A percentile compares a stretch with the other conserved stretches of the same genome.
Conservation (phyloP, 2,888 invertebrate genomes). For the Drepana falcataria region DNA sequence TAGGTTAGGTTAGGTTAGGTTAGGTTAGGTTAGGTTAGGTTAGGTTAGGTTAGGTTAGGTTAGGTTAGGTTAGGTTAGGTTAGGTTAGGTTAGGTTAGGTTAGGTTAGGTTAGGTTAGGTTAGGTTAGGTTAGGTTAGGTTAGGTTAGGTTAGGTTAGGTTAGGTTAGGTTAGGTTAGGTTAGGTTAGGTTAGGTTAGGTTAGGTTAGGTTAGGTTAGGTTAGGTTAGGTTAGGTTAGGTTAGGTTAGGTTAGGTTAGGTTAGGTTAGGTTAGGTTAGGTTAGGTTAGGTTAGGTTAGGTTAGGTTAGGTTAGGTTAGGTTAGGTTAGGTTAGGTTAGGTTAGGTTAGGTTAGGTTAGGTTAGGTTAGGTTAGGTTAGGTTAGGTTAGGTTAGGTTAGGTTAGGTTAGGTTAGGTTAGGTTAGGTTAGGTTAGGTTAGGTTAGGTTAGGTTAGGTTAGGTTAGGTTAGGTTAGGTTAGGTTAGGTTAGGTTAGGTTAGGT, state of each 20-base stretch:
- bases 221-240: slow-evolving; percentile 15
- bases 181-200: slow-evolving; percentile 8
- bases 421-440: not conserved
- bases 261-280: slow-evolving; percentile 6
- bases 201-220: slow-evolving; percentile 12
- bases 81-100: slow-evolving; percentile 7
- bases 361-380: not conserved
- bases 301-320: slow-evolving; percentile 17
- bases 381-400: slow-evolving; percentile 10
- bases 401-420: slow-evolving; percentile 8
- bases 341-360: slow-evolving; percentile 9
- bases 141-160: slow-evolving; percentile 16
- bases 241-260: slow-evolving; percentile 11
- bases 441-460: slow-evolving; percentile 13
- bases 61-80: slow-evolving; percentile 10
- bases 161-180: slow-evolving; percentile 17
- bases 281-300: slow-evolving; percentile 10
- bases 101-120: slow-evolving; percentile 1
- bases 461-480: slow-evolving; percentile 9
- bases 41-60: slow-evolving; percentile 13
- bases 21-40: slow-evolving; percentile 12
- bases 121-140: slow-evolving; percentile 13
- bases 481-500: slow-evolving; percentile 9
- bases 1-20: slow-evolving; percentile 12
- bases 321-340: slow-evolving; percentile 9